Conservation (phyloP, 2,888 invertebrate genomes). For the Neocrepidodera transversa region DNA sequence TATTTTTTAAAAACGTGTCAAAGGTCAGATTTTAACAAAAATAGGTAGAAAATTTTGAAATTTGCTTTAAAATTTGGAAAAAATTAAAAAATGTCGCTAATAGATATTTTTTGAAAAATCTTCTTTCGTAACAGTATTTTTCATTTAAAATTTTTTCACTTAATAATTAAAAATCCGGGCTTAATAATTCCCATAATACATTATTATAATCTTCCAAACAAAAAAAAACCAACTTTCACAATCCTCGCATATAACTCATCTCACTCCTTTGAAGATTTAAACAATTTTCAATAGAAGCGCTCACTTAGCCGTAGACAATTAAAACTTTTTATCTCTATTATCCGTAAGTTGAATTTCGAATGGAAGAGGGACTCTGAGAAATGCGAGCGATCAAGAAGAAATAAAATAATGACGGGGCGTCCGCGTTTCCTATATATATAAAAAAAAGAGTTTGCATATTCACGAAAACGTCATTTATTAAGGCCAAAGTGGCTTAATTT, state of each 20-base stretch:
- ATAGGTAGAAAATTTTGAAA: too few species aligned
- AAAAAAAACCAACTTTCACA: slow-evolving; percentile 3
- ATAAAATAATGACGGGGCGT: slow-evolving; percentile 43
- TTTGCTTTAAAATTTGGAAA: too few species aligned
- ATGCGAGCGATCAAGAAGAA: slow-evolving; percentile 33
- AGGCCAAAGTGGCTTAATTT: slow-evolving; percentile 49
- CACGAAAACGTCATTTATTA: slow-evolving; percentile 48
- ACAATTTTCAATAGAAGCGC: slow-evolving; percentile 30
- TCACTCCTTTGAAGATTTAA: slow-evolving; percentile 13
- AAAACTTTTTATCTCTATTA: slow-evolving; percentile 42
- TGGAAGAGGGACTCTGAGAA: slow-evolving; percentile 9
- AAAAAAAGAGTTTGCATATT: slow-evolving; percentile 49
- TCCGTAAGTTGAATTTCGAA: slow-evolving; percentile 30
- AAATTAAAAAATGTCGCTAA: too few species aligned
- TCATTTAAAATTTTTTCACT: too few species aligned
- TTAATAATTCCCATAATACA: too few species aligned
- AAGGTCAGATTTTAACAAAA: too few species aligned
- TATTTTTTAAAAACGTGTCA: too few species aligned
- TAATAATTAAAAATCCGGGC: too few species aligned
- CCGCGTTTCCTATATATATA: slow-evolving; percentile 27
- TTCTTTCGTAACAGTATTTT: too few species aligned
- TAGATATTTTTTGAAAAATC: too few species aligned
- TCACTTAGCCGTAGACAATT: slow-evolving; percentile 37
- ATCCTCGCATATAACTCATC: slow-evolving; percentile 16
- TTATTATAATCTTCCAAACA: background rate